Percentiles rank a stretch among this genome's conserved stretches.
Conservation (phyloP, 2,888 invertebrate species). For the Rhagonycha fulva region DNA sequence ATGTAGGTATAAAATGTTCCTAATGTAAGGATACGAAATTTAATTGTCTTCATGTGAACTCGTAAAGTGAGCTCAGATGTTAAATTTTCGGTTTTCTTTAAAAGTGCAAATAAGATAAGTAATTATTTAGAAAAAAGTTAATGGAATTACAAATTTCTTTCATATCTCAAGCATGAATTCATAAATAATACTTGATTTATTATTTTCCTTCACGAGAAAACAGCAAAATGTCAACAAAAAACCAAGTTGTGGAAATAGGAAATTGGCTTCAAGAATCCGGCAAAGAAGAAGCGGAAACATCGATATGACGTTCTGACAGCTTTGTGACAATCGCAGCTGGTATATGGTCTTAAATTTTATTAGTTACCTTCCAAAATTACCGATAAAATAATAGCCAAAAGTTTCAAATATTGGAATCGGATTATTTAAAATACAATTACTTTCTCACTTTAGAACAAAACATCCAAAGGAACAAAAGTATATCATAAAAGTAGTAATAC, state of each 20-base stretch:
- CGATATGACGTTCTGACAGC: conserved; percentile 21
- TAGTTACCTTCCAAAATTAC: conserved; percentile 1
- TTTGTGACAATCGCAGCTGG: conserved; percentile 13
- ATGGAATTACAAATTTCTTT: background rate
- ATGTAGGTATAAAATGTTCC: background rate
- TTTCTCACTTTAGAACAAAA: background rate
- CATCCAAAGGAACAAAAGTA: background rate
- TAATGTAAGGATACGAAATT: background rate
- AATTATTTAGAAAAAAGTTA: background rate
- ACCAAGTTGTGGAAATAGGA: conserved; percentile 11
- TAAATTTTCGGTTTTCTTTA: background rate
- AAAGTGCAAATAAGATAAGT: background rate
- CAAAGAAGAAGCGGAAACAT: conserved; percentile 17
- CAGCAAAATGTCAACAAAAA: conserved; percentile 24
- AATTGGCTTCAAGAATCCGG: conserved; percentile 21
- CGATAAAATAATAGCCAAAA: background rate
- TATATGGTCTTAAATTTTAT: conserved; percentile 4
- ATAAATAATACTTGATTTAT: conserved; percentile 11
- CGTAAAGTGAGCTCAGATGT: background rate
- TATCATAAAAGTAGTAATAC: conserved; percentile 8
- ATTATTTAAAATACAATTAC: background rate
- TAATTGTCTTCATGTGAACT: background rate
- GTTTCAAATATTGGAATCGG: background rate
- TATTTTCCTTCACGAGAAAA: conserved; percentile 13
- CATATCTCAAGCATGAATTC: background rate